Base-by-base conservation (phyloP, 2,797 vertebrate genomes). In the Lycodopsis pacificus region DNA sequence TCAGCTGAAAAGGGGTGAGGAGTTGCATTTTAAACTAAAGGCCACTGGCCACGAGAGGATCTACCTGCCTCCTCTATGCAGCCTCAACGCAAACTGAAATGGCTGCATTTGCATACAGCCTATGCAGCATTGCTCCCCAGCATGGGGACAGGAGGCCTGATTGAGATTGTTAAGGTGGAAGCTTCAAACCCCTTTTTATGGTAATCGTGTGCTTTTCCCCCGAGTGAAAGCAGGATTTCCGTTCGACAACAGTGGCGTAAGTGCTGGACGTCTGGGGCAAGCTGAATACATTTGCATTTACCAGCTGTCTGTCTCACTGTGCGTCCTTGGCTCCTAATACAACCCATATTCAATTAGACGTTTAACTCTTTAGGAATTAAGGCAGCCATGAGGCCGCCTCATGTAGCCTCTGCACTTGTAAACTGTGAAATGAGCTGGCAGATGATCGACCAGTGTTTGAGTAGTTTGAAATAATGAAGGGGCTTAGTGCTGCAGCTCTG, bases 71-170 rank as follows among this genome's bases (percentile, higher is more conserved):
- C 59, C 72, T 77, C 51, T 64, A n/a, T 78, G 81, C 75, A 63
- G 76, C 77, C 68, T 76, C 74, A 44, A 61, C 84, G 79, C 83
- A 88, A 89, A 91, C 82, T 77, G 40, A 82, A 79, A 88, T 80
- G 71, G 77, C 74, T 76, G 49, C 63, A 93, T 94, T 94, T 91
- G 89, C 91, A 94, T 90, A 90, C 49, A 83, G 86, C 73, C 78
- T 73, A 69, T 86, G 82, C 73, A 51, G 82, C 83, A 63, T 57
- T 71, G 56, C 64, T 81, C 71, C 71, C 51, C 66, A 57, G 82
- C 74, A 81, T 30, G 58, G 79, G 73, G 72, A 81, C 80, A 62
- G 69, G 81, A 77, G 59, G 57, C 82, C 67, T 59, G 61, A 49
- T 71, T 7, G n/a, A 84, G 85, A 83, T 87, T 83, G 83, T 89